These are phyloP conservation scores for Siniperca chuatsi DNA, from an alignment of 2,113 vertebrate genomes.

Conservation along the genomic window DNA sequence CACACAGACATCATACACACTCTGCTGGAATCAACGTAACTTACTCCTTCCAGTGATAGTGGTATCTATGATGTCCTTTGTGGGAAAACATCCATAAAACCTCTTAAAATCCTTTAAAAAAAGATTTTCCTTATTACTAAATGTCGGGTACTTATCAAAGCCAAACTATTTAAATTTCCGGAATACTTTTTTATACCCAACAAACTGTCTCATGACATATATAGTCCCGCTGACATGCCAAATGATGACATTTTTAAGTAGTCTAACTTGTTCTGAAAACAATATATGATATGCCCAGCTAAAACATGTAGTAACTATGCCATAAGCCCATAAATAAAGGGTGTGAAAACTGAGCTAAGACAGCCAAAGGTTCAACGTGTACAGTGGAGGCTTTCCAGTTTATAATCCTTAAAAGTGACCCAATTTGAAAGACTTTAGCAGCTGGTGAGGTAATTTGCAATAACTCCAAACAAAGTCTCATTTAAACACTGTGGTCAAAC, in stretches of 20 bases:
- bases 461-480: not conserved
- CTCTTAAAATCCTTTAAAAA: not conserved
- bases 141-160: not conserved
- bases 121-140: not conserved
- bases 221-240: not conserved
- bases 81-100: not conserved
- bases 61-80: not conserved
- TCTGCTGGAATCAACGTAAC: not conserved
- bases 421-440: not conserved
- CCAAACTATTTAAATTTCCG: not conserved
- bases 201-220: not conserved
- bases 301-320: not conserved
- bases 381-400: not conserved
- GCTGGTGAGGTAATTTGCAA: not conserved
- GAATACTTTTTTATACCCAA: not conserved
- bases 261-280: not conserved
- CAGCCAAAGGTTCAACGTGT: not conserved
- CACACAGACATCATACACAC: too few relatives aligned
- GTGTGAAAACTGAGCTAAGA: not conserved
- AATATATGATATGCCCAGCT: not conserved
- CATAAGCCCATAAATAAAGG: not conserved
- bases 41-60: not conserved
- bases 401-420: not conserved
- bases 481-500: constrained; percentile 6
- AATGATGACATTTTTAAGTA: not conserved